Base-by-base conservation (phyloP, 2,113 vertebrate species). In the Alouatta palliata region DNA sequence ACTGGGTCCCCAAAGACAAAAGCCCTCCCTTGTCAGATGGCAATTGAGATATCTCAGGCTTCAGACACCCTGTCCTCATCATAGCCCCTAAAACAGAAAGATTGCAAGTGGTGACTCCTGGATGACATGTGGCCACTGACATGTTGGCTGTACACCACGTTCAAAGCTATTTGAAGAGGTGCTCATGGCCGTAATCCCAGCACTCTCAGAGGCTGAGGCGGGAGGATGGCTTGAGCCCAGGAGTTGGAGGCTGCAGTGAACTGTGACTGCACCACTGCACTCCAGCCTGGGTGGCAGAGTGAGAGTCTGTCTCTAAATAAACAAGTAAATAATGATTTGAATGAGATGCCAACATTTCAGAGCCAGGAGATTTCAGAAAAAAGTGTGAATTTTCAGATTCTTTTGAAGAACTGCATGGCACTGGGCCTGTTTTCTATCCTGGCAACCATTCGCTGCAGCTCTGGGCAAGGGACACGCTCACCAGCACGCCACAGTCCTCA, bases 141-240 rank as follows among this genome's bases (percentile, higher is more conserved):
- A 1, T 87, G 73, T 49, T 79, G 73, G 56, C 79, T 27, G 40
- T 68, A 32, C 1, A 3, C 20, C 76, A 83, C 8, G 14, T 75
- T 94, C 43, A 21, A 81, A 95, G 90, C 89, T 45, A 87, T 37
- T 37, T 64, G 61, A 64, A 64, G 61, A 32, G 27, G 61, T 30
- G 61, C 27, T 30, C 61, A 32, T 64, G 61, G 61, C 61, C 27
- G 2, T 64, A 64, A 64, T 64, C 61, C 61, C 61, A 64, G 61
- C 61, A 64, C 27, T 64, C 27, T 32, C 2, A 5, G 61, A 64
- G 61, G 30, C 61, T 14, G 61, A 64, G 61, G 27, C 12, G 11
- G 61, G 27, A 64, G 27, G 61, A 64, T 64, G 12, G 61, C 12
- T 64, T 64, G 61, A 64, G 61, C 61, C 27, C 61, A 64, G 61